Evolutionary conservation across 2,888 invertebrate species (phyloP), one percentile per base, ranked within the genome.

Genomic region (Rhagonycha lutea): DNA sequence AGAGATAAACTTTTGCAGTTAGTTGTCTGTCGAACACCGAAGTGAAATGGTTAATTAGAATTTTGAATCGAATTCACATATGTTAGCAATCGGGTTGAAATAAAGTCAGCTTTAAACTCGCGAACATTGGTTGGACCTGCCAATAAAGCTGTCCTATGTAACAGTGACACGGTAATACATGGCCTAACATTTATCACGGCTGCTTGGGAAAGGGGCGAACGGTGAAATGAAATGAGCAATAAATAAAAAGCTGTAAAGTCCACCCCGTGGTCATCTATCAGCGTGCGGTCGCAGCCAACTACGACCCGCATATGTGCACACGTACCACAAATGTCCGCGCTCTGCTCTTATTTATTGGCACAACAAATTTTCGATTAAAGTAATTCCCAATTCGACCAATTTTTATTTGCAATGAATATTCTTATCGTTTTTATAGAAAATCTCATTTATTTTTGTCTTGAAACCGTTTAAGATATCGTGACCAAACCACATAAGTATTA

Each of bases 201-300:
- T 78, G 78, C 70, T 68, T 73, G 69, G 76, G 68, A 70, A 77
- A 73, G 79, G 75, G 76, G 81, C 78, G 77, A 73, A 80, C 74
- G 73, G 78, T 78, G 81, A 84, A 85, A 85, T 85, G 85, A 87
- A 87, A 86, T 85, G 85, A 86, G 84, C 85, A 86, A 86, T 87
- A 86, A 86, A 86, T 86, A 87, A 87, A 86, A 86, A 82, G 85
- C 82, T 83, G 83, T 79, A 83, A 83, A 83, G 84, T 84, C 82
- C 83, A 79, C 78, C 81, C 81, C 80, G 81, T 80, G 82, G 84
- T 81, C 84, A 83, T 83, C 83, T 82, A 83, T 83, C 83, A 83
- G 82, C 81, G 81, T 80, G 81, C 79, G 79, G 78, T 77, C 78
- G 76, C 70, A 70, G 77, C 76, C 76, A 76, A 78, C 73, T 73